Conservation (phyloP, 2,797 vertebrate species). For the Parauchenoglanis punctatus region DNA sequence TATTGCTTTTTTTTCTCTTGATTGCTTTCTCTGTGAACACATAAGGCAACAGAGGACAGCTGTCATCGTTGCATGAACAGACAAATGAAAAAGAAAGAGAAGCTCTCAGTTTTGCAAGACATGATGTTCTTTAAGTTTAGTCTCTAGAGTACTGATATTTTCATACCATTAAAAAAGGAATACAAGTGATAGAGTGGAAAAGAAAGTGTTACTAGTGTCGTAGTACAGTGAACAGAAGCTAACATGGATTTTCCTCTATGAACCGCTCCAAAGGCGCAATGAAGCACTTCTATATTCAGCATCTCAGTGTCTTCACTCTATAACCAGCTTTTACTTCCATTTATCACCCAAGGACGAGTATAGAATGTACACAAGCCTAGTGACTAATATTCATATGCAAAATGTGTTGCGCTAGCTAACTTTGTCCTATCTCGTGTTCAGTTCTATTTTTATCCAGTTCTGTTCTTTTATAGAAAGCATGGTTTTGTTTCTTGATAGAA, state of each 20-base stretch:
- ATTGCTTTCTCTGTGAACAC: constrained; percentile 11
- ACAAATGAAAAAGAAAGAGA: neutral
- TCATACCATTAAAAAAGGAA: constrained; percentile 34
- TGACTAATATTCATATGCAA: constrained; percentile 39
- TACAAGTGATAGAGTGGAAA: neutral
- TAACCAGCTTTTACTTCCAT: constrained; percentile 26
- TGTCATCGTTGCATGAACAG: constrained; percentile 2
- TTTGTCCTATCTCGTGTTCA: constrained; percentile 35
- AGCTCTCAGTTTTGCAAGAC: neutral
- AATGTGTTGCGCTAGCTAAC: constrained; percentile 45
- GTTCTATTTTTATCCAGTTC: constrained; percentile 44
- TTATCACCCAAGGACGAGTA: constrained; percentile 20
- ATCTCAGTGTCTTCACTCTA: constrained; percentile 10
- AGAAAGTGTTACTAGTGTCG: constrained; percentile 4
- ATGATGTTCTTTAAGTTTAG: neutral
- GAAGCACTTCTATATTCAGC: constrained; percentile 29
- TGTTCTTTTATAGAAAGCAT: constrained; percentile 52
- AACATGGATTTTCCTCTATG: constrained; percentile 34
- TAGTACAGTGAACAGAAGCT: neutral
- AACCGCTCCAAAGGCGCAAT: constrained; percentile 40
- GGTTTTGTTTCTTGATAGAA: constrained; percentile 61
- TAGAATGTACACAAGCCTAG: constrained; percentile 18
- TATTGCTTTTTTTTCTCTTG: neutral
- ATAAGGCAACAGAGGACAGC: neutral
- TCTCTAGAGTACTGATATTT: constrained; percentile 47